Evolutionary conservation across 2,113 vertebrate genomes (phyloP), one percentile per base, ranked within the genome.

Genomic region (Callospermophilus lateralis): DNA sequence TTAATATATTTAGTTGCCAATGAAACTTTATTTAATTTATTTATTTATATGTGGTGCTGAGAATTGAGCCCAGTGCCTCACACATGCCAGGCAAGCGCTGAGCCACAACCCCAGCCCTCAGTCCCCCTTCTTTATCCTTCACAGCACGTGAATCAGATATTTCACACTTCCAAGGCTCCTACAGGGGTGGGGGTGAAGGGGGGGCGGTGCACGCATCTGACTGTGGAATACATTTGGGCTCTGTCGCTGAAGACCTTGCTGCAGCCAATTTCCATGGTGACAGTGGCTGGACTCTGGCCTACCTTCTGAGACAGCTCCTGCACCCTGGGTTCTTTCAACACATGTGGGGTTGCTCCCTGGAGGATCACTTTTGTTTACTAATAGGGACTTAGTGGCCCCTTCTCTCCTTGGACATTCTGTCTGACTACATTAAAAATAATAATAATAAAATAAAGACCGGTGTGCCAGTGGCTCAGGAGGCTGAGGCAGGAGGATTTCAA

Each of bases 111-210:
- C 48, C 48, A 13, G 48, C 48, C 48, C 48, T 51, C 48, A 51
- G 48, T 51, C 11, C 48, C 48, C 48, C 48, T 79, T 32, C 32
- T 20, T 91, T 42, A 19, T 53, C 55, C 24, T n/a, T 13, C 12
- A 30, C 74, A 45, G 84, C 89, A 53, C 65, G 72, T 53, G 26
- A 61, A 7, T n/a, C 79, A 73, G 26, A n/a, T 77, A 8, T 58
- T 63, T 45, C 93, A 53, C 16, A 39, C 78, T 61, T 92, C 78
- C 68, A 28, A 72, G 67, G 42, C 76, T 94, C 80, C 84, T 80
- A 10, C 73, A 51, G 9, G 28, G 26, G 8, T 26, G 45, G 45
- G 45, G 45, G 2, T 67, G 24, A 45, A 9, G 28, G 26, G 8
- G 26, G 2, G 28, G 26, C 6, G 26, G 2, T 67, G 24, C 39